A percentile compares a stretch with the other conserved stretches of the same genome.
Evolutionary conservation across 1,140 invertebrate species (phyloP).

Genomic region (Zophobas atratus): DNA sequence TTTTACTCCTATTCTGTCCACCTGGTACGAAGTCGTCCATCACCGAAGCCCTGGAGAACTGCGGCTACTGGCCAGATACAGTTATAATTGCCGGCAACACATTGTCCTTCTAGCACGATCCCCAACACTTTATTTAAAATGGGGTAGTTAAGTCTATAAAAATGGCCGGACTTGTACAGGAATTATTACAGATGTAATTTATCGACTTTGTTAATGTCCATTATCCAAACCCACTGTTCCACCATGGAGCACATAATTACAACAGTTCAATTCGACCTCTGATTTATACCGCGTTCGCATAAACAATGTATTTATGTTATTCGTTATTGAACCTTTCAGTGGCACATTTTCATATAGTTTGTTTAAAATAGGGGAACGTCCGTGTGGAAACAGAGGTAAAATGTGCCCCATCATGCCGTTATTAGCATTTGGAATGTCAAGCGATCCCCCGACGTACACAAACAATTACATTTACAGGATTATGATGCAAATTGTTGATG

Average conservation of each 20-base stretch:
- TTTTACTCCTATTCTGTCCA: constrained; percentile 51
- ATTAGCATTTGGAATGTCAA: constrained; percentile 52
- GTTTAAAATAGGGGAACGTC: constrained; percentile 9
- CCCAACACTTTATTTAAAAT: constrained; percentile 51
- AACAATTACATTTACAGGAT: constrained; percentile 54
- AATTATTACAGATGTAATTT: constrained; percentile 54
- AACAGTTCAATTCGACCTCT: constrained; percentile 31
- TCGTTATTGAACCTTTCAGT: constrained; percentile 36
- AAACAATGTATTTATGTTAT: constrained; percentile 39
- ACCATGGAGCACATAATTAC: constrained; percentile 48
- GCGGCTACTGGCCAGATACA: constrained; percentile 52
- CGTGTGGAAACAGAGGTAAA: constrained; percentile 25
- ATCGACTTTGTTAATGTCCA: constrained; percentile 54
- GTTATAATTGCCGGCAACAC: constrained; percentile 55
- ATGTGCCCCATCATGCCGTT: constrained; percentile 30
- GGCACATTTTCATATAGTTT: constrained; percentile 37
- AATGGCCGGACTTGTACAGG: constrained; percentile 45
- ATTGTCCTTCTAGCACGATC: constrained; percentile 48
- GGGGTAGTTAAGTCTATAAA: constrained; percentile 54
- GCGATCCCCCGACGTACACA: constrained; percentile 52
- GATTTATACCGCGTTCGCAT: constrained; percentile 36
- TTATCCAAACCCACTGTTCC: constrained; percentile 49
- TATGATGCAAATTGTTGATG: constrained; percentile 56
- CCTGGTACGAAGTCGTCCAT: constrained; percentile 53
- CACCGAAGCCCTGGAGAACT: constrained; percentile 45